A percentile compares a stretch with the other conserved stretches of the same genome.
phyloP scores from a whole-genome alignment of 2,797 vertebrate species.

The Tokudaia muenninki region DNA sequence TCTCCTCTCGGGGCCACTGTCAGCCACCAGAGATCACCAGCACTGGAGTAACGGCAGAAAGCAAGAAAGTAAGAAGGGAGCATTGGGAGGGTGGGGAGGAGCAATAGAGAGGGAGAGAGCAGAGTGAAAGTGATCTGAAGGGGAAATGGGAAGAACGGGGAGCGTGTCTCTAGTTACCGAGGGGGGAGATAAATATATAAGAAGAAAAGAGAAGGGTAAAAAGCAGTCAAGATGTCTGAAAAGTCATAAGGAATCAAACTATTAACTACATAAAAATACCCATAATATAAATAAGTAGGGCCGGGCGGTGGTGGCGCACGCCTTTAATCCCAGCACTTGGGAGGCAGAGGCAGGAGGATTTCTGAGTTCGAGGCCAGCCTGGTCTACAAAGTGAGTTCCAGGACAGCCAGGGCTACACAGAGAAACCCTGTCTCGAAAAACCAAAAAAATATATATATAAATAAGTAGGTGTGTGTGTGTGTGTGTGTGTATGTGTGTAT shows the following conservation, averaged over 20 bases:
- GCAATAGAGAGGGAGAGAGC: not conserved
- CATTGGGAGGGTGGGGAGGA: not conserved
- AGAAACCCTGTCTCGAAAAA: too few species aligned
- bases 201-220: not conserved
- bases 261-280: not conserved
- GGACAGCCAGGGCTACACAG: too few species aligned
- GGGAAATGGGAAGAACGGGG: not conserved
- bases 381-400: too few species aligned
- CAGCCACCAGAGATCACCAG: too few species aligned
- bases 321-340: too few species aligned
- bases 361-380: too few species aligned
- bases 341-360: too few species aligned
- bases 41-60: not conserved
- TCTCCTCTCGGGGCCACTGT: not conserved
- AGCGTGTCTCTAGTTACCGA: not conserved
- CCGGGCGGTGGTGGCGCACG: too few species aligned
- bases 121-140: not conserved
- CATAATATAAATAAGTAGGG: not conserved
- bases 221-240: not conserved
- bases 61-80: not conserved
- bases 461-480: too few species aligned
- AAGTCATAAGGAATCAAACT: not conserved
- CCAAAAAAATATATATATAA: too few species aligned
- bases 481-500: too few species aligned
- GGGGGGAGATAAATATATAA: not conserved